Evolutionary conservation across 2,888 invertebrate genomes (phyloP), one percentile per base, ranked within the genome.

Genomic region (Serrognathus titanus): DNA sequence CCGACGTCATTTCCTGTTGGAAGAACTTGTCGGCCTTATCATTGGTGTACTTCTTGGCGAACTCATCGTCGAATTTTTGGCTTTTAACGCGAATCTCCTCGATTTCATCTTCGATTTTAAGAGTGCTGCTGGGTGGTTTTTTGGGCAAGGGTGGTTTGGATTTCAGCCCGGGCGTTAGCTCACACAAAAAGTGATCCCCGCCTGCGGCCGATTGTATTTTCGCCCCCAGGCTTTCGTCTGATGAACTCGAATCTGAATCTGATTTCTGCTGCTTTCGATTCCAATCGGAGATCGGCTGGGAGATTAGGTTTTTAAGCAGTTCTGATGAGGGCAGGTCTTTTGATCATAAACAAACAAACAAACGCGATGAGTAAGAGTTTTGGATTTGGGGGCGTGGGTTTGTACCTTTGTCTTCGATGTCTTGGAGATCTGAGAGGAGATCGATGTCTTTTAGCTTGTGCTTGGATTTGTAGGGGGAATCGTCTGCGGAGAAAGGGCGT

Each of bases 81-180:
- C 47, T 54, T 51, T 58, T 58, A 11, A 53, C 24, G 0, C 51
- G 31, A 13, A 58, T 54, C 13, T 53, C 20, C 31, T 58, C 51
- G 13, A 53, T 49, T 53, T 56, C 55, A 12, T 52, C 50, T 40
- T 55, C 53, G 24, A 40, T 36, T 2, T 39, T 16, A 16, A 35
- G 20, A 31, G 5, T 24, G 41, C 45, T 60, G 4, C 36, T 47
- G 38, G 69, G 66, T 2, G 63, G 46, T 64, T 70, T 72, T 60
- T 66, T 73, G 3, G 76, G 75, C 36, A 77, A 52, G 3, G 78
- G 78, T 7, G 78, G 78, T 64, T 77, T 77, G 1, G 71, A 61
- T 52, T 67, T 69, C 45, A 78, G 55, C 9, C 76, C 76, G 3
- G 77, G 76, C 31, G 64, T 54, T 55, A 75, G 60, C 51, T 60